phyloP scores from a whole-genome alignment of 2,113 vertebrate species.

The Zosterops japonicus region DNA sequence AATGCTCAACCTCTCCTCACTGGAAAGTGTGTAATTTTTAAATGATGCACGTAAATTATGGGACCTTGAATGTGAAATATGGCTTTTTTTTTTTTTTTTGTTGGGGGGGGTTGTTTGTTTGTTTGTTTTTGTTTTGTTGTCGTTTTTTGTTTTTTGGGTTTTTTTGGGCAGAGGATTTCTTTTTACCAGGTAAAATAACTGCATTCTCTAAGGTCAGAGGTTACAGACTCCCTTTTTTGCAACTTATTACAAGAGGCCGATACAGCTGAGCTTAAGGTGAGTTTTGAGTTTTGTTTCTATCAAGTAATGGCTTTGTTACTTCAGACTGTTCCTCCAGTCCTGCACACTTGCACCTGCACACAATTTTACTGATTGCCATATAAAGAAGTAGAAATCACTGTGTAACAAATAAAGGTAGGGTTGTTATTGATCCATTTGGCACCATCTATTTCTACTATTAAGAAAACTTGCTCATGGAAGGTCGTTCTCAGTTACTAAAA shows the following conservation, averaged over 20 bases:
- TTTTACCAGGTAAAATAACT: background rate
- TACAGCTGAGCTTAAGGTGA: rapidly evolving
- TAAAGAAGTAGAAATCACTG: background rate
- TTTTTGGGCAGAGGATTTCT: background rate
- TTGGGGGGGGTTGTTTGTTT: too few relatives aligned
- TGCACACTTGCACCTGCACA: background rate
- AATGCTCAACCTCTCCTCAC: background rate
- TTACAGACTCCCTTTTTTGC: background rate
- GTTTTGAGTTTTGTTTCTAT: background rate
- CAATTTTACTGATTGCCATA: background rate
- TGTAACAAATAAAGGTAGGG: background rate
- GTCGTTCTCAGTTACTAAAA: background rate
- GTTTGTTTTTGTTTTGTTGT: too few relatives aligned
- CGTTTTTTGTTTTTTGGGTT: too few relatives aligned
- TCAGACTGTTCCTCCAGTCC: background rate
- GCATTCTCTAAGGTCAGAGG: background rate
- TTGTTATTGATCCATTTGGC: background rate
- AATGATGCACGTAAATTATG: rapidly evolving
- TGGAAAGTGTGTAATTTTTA: background rate
- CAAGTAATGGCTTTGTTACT: background rate
- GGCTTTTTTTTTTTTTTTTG: too few relatives aligned
- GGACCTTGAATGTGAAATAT: background rate
- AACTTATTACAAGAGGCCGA: background rate
- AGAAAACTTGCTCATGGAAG: background rate
- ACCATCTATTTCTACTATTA: background rate